Percentiles rank a stretch among this genome's conserved stretches.
These are phyloP conservation scores for Scopus umbretta DNA, from an alignment of 2,113 vertebrate genomes.

Conservation along the genomic window DNA sequence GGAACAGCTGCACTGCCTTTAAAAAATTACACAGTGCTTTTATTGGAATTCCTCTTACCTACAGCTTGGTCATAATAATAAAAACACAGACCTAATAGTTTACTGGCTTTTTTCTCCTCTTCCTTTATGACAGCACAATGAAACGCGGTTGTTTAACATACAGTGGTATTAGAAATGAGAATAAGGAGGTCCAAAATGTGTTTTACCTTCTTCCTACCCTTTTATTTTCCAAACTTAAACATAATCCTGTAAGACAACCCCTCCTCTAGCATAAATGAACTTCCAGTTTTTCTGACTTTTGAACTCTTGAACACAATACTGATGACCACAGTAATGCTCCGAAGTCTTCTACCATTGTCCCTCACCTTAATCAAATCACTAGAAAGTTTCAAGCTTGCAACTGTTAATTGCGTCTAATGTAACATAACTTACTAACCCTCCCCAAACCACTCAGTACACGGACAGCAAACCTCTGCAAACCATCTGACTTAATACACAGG, in stretches of 20 bases:
- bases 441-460: background rate
- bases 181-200: background rate
- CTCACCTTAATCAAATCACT: background rate
- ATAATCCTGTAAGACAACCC: background rate
- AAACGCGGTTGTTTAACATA: constrained; percentile 1
- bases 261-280: background rate
- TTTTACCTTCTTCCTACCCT: constrained; percentile 32
- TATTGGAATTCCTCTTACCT: background rate
- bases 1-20: background rate
- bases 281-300: background rate
- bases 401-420: background rate
- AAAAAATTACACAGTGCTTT: background rate
- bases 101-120: constrained; percentile 5
- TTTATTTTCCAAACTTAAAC: constrained; percentile 33
- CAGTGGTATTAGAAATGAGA: constrained; percentile 1
- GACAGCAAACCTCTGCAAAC: background rate
- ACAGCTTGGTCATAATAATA: background rate
- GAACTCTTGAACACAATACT: background rate
- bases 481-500: background rate
- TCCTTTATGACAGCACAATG: constrained; percentile 2
- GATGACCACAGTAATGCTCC: background rate
- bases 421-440: background rate
- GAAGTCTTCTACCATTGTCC: background rate
- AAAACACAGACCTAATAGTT: background rate
- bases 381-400: background rate